These are phyloP conservation scores for Erebia aethiops DNA, from an alignment of 2,888 invertebrate genomes.

Conservation along the genomic window DNA sequence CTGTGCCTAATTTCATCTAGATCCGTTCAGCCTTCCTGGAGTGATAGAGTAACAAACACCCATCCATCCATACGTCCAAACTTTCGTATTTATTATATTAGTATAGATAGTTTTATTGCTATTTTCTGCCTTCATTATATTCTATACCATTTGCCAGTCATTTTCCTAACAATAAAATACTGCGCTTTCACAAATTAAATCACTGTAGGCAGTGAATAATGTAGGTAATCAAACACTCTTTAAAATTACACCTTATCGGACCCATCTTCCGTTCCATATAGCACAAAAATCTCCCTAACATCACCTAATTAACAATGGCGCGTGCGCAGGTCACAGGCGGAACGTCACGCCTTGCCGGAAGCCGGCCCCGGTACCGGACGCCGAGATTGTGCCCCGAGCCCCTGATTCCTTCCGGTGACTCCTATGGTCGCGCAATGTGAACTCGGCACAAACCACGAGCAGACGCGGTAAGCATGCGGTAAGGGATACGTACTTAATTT, in stretches of 20 bases:
- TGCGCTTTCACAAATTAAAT: not conserved
- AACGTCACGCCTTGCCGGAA: slow-evolving; percentile 68
- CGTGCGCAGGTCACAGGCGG: slow-evolving; percentile 70
- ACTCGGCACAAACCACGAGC: slow-evolving; percentile 39
- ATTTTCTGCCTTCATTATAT: too few relatives aligned
- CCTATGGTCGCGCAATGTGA: slow-evolving; percentile 45
- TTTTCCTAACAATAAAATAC: not conserved
- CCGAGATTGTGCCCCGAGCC: slow-evolving; percentile 77
- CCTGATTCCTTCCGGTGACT: slow-evolving; percentile 80
- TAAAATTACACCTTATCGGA: slow-evolving; percentile 24
- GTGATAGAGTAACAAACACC: too few relatives aligned
- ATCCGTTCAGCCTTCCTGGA: too few relatives aligned
- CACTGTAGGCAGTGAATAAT: not conserved
- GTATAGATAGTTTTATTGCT: too few relatives aligned
- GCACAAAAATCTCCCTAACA: slow-evolving; percentile 35
- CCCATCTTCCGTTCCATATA: slow-evolving; percentile 37
- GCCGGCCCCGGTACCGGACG: slow-evolving; percentile 66
- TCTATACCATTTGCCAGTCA: not conserved
- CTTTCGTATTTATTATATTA: too few relatives aligned
- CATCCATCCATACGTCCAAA: too few relatives aligned
- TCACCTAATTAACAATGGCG: slow-evolving; percentile 51
- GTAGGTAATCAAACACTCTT: slow-evolving; percentile 9
- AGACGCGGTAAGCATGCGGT: slow-evolving; percentile 24
- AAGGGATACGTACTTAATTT: not conserved
- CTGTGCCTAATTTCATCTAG: too few relatives aligned